These are phyloP conservation scores for Campopleginae sp. DNA, from an alignment of 2,888 invertebrate species.

Conservation along the genomic window DNA sequence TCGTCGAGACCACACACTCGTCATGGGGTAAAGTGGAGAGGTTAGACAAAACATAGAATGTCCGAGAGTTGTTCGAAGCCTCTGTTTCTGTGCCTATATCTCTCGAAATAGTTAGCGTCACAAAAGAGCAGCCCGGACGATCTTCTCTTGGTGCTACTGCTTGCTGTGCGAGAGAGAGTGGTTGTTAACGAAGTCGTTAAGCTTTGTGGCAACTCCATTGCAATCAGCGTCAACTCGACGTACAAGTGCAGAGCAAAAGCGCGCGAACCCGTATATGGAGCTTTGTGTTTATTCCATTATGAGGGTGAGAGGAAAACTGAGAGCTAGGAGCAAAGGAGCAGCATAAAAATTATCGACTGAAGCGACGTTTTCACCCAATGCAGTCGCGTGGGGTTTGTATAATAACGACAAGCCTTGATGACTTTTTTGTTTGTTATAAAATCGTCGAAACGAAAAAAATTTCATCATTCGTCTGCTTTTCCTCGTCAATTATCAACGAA, in stretches of 20 bases:
- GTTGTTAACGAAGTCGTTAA: slow-evolving; percentile 72
- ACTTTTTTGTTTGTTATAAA: not conserved
- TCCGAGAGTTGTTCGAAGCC: slow-evolving; percentile 48
- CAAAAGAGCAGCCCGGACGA: slow-evolving; percentile 58
- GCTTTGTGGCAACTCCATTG: slow-evolving; percentile 71
- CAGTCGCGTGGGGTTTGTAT: not conserved
- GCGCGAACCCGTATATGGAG: slow-evolving; percentile 53
- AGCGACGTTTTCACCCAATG: slow-evolving; percentile 59
- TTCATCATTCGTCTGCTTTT: not conserved
- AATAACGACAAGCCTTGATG: not conserved
- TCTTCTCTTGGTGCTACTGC: slow-evolving; percentile 40
- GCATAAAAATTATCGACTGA: slow-evolving; percentile 71
- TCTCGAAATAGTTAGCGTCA: slow-evolving; percentile 47
- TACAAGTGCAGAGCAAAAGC: slow-evolving; percentile 55
- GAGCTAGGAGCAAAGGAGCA: slow-evolving; percentile 25
- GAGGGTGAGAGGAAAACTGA: slow-evolving; percentile 42
- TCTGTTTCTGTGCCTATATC: slow-evolving; percentile 43
- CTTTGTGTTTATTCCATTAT: slow-evolving; percentile 73
- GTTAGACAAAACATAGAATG: slow-evolving; percentile 47
- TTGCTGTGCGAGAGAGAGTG: slow-evolving; percentile 61
- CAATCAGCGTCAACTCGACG: slow-evolving; percentile 70
- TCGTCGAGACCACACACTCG: slow-evolving; percentile 17
- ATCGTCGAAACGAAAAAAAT: not conserved
- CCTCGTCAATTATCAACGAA: not conserved
- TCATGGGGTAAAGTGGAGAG: not conserved